Base-by-base conservation (phyloP, 2,797 vertebrate genomes). In the Epinephelus malabaricus region DNA sequence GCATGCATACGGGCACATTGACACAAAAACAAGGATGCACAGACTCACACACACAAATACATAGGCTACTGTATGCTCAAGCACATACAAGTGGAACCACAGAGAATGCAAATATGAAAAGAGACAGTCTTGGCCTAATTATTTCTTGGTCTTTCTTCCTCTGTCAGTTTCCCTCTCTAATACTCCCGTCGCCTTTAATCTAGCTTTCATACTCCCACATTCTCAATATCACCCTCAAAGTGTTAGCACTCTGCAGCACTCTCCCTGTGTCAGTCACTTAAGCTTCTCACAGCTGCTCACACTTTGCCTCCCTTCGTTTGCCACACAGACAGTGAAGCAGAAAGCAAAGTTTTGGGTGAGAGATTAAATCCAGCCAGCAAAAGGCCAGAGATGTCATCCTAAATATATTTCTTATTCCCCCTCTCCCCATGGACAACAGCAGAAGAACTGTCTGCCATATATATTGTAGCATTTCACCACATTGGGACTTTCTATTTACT, bases 151-250 rank as follows among this genome's bases (percentile, higher is more conserved):
- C 65, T 79, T 75, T 80, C 80, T 78, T 83, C 72, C 73, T 81
- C 80, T 56, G 70, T 81, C 87, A 78, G 64, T 56, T 74, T 80
- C 72, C 21, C 60, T 47, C 45, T 79, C 67, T 68, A 71, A 72
- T 85, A 64, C 79, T 69, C 66, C 46, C 2, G 11, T 68, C 21
- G 40, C 73, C 78, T 92, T 86, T 86, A 87, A 88, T 92, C 82
- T 79, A 70, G 51, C 66, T 90, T 89, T 88, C 76, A 87, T 86
- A 79, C 73, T 73, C 85, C 81, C 77, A 79, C 88, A 71, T 82
- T 88, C 85, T 86, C 82, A 72, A 61, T 80, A 89, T 86, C 85
- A 76, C 69, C 79, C 86, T 79, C 61, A 77, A 62, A 83, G 83
- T 89, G 87, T 77, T 63, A 54, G 83, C 79, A 72, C 77, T 86